Conservation (phyloP, 2,113 vertebrate genomes). For the Cavia porcellus region DNA sequence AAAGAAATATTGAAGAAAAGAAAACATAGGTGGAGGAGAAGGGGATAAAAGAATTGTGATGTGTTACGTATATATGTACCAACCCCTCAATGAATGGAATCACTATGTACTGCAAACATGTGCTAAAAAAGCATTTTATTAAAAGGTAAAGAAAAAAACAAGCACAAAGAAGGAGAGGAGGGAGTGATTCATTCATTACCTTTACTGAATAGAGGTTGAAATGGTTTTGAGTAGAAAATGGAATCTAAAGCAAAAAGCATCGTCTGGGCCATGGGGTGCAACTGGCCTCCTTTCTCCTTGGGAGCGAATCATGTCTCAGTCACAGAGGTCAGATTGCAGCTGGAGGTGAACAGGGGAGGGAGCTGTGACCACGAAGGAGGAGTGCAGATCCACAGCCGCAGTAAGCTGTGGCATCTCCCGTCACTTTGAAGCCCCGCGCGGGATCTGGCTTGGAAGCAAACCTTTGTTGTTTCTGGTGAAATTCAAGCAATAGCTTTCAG, state of each 20-base stretch:
- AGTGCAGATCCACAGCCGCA: neutral
- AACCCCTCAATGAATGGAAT: no score
- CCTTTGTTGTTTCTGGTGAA: neutral
- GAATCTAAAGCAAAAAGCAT: neutral
- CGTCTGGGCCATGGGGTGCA: neutral
- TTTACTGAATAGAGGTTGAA: neutral
- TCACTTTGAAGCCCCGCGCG: neutral
- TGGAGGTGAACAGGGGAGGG: rapidly evolving
- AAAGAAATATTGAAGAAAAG: no score
- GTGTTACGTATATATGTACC: no score
- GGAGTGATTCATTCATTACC: neutral
- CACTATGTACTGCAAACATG: no score
- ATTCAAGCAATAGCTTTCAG: neutral
- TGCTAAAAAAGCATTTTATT: no score
- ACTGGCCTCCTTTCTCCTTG: neutral
- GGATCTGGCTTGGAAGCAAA: neutral
- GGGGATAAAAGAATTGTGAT: no score
- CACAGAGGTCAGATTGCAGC: neutral
- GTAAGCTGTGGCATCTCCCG: neutral
- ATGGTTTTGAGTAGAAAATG: neutral
- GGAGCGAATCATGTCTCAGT: neutral
- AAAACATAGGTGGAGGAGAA: no score
- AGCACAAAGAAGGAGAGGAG: neutral
- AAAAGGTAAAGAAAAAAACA: no score
- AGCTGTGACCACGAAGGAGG: neutral